Percentiles rank a stretch among this genome's conserved stretches.
phyloP scores from a whole-genome alignment of 2,113 vertebrate species.

The Colius striatus region DNA sequence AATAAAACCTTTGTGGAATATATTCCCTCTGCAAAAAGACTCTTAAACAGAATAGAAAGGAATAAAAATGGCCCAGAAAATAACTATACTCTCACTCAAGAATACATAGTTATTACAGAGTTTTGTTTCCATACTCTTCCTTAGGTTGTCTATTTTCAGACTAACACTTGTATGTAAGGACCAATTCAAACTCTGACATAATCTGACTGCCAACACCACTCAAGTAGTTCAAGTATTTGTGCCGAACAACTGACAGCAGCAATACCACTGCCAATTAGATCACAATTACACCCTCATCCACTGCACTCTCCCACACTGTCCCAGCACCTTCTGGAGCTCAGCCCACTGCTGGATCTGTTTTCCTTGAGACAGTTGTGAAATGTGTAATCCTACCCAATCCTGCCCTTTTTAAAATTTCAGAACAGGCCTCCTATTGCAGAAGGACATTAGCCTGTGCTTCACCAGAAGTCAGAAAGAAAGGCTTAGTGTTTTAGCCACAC shows the following conservation, averaged over 20 bases:
- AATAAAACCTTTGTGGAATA: not conserved
- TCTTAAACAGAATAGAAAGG: not conserved
- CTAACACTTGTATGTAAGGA: not conserved
- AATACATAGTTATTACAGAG: not conserved
- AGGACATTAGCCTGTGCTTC: not conserved
- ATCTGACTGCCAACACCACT: not conserved
- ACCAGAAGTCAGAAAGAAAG: not conserved
- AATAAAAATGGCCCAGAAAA: not conserved
- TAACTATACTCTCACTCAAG: not conserved
- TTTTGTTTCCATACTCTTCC: not conserved
- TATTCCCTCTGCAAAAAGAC: not conserved
- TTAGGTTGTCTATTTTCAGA: not conserved
- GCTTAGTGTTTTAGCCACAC: not conserved
- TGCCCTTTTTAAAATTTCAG: not conserved
- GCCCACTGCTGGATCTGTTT: not conserved
- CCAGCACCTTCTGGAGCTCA: not conserved
- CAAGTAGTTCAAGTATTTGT: not conserved
- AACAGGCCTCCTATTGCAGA: not conserved
- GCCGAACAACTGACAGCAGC: not conserved
- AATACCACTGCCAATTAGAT: not conserved
- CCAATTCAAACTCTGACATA: not conserved
- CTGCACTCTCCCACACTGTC: not conserved
- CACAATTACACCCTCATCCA: accelerated
- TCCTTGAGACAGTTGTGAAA: not conserved
- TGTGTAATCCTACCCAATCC: not conserved